Conservation (phyloP, 2,888 invertebrate species). For the Eupithecia vulgata region DNA sequence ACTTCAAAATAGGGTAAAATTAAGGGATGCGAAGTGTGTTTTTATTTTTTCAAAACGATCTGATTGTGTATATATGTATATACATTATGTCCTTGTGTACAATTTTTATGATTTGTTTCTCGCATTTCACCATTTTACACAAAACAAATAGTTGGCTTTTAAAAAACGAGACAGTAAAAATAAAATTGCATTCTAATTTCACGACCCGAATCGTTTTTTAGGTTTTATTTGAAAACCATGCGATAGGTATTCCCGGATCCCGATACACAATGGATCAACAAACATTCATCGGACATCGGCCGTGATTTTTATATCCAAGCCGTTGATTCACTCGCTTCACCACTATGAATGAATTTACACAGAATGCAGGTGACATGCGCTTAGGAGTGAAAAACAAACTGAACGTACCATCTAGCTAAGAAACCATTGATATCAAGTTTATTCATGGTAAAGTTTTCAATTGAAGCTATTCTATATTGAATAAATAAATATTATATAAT, state of each 20-base stretch:
- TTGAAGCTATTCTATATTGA: too few relatives aligned
- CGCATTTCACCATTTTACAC: background rate
- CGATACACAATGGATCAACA: conserved; percentile 25
- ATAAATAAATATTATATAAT: too few relatives aligned
- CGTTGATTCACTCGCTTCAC: conserved; percentile 21
- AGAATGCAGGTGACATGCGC: conserved; percentile 10
- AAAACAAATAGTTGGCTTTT: background rate
- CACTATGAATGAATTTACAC: background rate
- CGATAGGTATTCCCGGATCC: conserved; percentile 15
- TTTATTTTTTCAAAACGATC: too few relatives aligned
- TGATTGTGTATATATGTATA: too few relatives aligned
- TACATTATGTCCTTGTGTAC: too few relatives aligned
- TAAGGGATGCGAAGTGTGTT: too few relatives aligned
- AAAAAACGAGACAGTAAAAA: background rate
- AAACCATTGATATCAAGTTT: background rate
- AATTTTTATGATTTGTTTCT: background rate
- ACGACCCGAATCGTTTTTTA: conserved; percentile 1
- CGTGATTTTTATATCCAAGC: conserved; percentile 31
- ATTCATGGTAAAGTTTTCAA: too few relatives aligned
- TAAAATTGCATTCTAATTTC: background rate
- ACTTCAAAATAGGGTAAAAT: too few relatives aligned
- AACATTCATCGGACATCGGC: conserved; percentile 23
- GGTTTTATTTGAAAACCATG: conserved; percentile 17
- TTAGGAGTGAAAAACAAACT: background rate
- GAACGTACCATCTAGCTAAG: background rate